Evolutionary conservation across 2,797 vertebrate species (phyloP).

Genomic region (Poeciliopsis turneri): DNA sequence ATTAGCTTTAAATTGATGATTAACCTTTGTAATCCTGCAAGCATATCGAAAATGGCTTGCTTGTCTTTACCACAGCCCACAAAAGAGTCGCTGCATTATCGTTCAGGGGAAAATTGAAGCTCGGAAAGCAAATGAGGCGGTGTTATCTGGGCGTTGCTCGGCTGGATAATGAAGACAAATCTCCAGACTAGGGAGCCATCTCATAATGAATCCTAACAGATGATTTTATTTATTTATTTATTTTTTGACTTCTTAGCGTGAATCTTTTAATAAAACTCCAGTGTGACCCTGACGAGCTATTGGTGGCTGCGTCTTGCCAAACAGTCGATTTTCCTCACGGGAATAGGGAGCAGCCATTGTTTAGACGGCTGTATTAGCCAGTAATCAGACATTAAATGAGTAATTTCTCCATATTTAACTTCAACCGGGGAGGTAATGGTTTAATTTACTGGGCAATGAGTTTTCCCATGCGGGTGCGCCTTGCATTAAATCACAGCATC

Average conservation of each 20-base stretch:
- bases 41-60: conserved; percentile 72
- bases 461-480: conserved; percentile 61
- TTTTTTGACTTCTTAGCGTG: conserved; percentile 39
- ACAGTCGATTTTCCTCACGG: conserved; percentile 60
- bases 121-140: conserved; percentile 78
- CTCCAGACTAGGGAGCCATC: conserved; percentile 69
- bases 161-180: conserved; percentile 80
- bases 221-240: conserved; percentile 57
- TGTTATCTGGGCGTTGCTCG: conserved; percentile 73
- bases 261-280: conserved; percentile 73
- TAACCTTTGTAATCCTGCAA: conserved; percentile 81
- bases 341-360: conserved; percentile 69
- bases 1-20: conserved; percentile 84
- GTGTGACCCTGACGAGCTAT: conserved; percentile 59
- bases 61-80: conserved; percentile 64
- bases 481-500: conserved; percentile 70
- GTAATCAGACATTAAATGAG: conserved; percentile 81
- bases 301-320: conserved; percentile 60
- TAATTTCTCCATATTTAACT: conserved; percentile 81
- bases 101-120: conserved; percentile 66
- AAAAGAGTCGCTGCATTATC: conserved; percentile 72
- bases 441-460: conserved; percentile 77
- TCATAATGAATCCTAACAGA: conserved; percentile 73
- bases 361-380: conserved; percentile 72
- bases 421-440: conserved; percentile 74